Base-by-base conservation (phyloP, 2,888 invertebrate genomes). In the Argyresthia albistria region DNA sequence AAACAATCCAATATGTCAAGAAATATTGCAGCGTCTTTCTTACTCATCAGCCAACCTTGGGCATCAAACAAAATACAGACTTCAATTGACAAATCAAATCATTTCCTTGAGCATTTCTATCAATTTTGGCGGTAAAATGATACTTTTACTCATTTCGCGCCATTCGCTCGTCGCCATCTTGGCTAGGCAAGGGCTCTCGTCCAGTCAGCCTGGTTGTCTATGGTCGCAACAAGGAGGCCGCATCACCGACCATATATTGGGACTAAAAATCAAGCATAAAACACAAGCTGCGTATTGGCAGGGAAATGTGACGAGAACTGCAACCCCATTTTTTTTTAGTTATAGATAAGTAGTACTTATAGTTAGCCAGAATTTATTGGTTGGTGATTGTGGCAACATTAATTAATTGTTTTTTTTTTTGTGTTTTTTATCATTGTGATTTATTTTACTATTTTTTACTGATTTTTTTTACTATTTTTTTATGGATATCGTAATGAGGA, bases 241-340 rank as follows among this genome's bases (percentile, higher is more conserved):
- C 54, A 56, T 57, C 56, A 56, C 57, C 54, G 59, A 25, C 25
- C 25, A 25, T 25, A 25, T 25, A 25, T 64, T 57, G 60, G 53
- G 63, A 64, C 76, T 75, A 77, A 72, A 76, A 75, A 70, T 61
- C 60, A 76, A 79, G 69, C 71, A 77, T 67, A 76, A 60, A 66
- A 74, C 71, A 76, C 69, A 69, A 77, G 77, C 74, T 73, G 69
- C 76, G 76, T 75, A 77, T 56, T 73, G 73, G 65, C 61, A 60
- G 54, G 46, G 14, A 47, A 14, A 52, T 14, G 14, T 25, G 51
- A n/a, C 25, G 25, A 25, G 25, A 25, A 25, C 25, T 2, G 25
- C 25, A 25, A 25, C 2, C 25, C 6, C 25, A 25, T 25, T 25
- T 25, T 25, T 25, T 25, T 25, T 6, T 25, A 4, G 25, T 25